phyloP scores from a whole-genome alignment of 2,797 vertebrate genomes.

The Salarias fasciatus region DNA sequence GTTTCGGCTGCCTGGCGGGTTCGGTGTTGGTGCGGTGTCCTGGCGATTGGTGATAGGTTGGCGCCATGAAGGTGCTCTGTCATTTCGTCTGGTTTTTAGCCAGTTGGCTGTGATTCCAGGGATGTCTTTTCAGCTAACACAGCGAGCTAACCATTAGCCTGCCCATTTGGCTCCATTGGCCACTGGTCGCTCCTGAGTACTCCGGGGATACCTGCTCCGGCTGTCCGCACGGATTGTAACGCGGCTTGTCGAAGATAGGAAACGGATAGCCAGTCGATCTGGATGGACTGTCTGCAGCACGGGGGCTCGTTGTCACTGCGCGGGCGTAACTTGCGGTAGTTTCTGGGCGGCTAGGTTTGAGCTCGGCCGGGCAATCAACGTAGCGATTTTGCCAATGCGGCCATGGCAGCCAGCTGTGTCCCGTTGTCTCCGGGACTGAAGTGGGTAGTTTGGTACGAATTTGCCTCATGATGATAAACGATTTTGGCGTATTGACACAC shows the following conservation, averaged over 20 bases:
- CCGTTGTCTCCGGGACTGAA: conserved; percentile 66
- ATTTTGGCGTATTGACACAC: too few species aligned
- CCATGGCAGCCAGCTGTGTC: conserved; percentile 68
- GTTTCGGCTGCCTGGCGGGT: conserved; percentile 8
- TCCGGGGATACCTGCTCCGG: not conserved
- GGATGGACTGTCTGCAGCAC: conserved; percentile 72
- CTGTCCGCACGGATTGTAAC: not conserved
- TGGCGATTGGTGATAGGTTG: conserved; percentile 1
- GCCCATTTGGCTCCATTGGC: conserved; percentile 58
- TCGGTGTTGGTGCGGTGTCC: conserved; percentile 3
- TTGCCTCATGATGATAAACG: not conserved
- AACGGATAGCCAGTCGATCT: not conserved
- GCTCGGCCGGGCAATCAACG: conserved; percentile 71
- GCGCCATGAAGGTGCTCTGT: conserved; percentile 49
- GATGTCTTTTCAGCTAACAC: conserved; percentile 74
- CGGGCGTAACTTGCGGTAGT: conserved; percentile 66
- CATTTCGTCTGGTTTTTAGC: conserved; percentile 50
- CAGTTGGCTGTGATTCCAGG: conserved; percentile 61
- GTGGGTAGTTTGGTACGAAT: conserved; percentile 39
- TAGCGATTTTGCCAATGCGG: conserved; percentile 71
- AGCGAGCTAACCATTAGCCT: conserved; percentile 71
- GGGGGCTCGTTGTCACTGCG: conserved; percentile 62
- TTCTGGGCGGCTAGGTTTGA: conserved; percentile 78
- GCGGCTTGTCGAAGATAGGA: conserved; percentile 27
- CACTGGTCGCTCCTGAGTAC: conserved; percentile 43